Conservation (phyloP, 2,113 vertebrate species). For the Lepisosteus osseus region DNA sequence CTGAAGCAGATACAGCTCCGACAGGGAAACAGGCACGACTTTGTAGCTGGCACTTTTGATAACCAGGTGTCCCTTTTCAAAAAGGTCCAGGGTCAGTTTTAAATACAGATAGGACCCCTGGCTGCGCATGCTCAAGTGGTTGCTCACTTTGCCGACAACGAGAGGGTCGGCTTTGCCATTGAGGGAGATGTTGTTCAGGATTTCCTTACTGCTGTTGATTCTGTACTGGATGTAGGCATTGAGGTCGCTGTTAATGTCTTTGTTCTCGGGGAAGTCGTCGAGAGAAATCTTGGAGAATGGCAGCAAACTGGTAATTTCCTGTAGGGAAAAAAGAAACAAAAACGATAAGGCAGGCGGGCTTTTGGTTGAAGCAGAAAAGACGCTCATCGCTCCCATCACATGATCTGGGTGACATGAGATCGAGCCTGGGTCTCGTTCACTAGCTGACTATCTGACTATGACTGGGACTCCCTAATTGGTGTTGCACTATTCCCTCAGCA, state of each 20-base stretch:
- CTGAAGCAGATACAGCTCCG: slow-evolving; percentile 94
- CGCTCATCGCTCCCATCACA: too few species aligned
- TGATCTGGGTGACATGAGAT: too few species aligned
- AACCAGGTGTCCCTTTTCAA: slow-evolving; percentile 90
- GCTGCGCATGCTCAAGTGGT: slow-evolving; percentile 89
- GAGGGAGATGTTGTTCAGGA: slow-evolving; percentile 90
- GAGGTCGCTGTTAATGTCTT: slow-evolving; percentile 85
- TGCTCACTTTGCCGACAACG: slow-evolving; percentile 85
- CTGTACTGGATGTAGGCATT: slow-evolving; percentile 90
- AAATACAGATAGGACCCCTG: slow-evolving; percentile 95
- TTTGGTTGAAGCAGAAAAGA: too few species aligned
- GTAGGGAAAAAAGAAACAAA: slow-evolving; percentile 11
- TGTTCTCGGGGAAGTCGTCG: slow-evolving; percentile 82
- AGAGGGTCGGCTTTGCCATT: slow-evolving; percentile 87
- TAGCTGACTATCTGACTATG: too few species aligned
- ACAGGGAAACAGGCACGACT: slow-evolving; percentile 91
- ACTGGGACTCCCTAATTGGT: too few species aligned
- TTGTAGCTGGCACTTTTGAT: slow-evolving; percentile 98
- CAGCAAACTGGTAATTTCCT: slow-evolving; percentile 82
- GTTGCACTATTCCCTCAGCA: too few species aligned
- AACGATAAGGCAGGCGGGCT: not conserved
- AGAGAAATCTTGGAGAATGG: slow-evolving; percentile 82
- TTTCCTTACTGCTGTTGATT: slow-evolving; percentile 82
- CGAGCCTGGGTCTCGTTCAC: too few species aligned
- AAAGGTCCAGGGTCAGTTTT: slow-evolving; percentile 93